Evolutionary conservation across 2,797 vertebrate species (phyloP), one percentile per base, ranked within the genome.

Genomic region (Sebastes matsubarae): DNA sequence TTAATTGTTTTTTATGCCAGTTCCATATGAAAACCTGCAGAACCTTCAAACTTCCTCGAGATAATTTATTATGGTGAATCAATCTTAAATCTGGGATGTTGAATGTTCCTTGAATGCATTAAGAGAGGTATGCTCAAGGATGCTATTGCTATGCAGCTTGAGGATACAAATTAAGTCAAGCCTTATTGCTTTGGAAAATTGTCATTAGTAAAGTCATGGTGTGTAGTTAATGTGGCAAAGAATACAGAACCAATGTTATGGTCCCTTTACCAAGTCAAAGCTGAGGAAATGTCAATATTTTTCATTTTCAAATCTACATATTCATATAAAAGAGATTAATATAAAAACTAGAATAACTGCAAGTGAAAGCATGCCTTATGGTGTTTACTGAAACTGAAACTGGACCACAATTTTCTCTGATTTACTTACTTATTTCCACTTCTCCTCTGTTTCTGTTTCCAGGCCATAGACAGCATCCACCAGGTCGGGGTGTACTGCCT

Each of bases 381-480:
- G 10, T 68, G 16, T 5, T 36, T 8, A 36, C n/a, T 52, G 8
- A 50, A 50, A 55, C 32, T 52, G 8, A 52, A 36, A 58, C 13
- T 11, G 13, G 13, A 36, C 30, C 22, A 4, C 8, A 2, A 57
- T 1, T 22, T 67, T 6, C 6, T 46, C 32, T 30, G 4, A 20
- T 54, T 27, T 30, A 55, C 2, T 34, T 16, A 10, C 13, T 50
- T 64, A 46, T 46, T 46, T 27, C 14, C 29, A 8, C 7, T 9
- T 71, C 30, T 36, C 8, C n/a, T 50, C 58, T 14, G 25, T 68
- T 50, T 73, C 16, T 81, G 4, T 82, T 79, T 79, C 59, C 91
- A 99, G 98, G 98, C 98, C 4, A 97, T 99, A 36, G 98, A 99
- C 95, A 98, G 98, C 92, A 99, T 99, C 92, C 98, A 99, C 89